phyloP scores from a whole-genome alignment of 2,113 vertebrate species.

The Bujurquina vittata region DNA sequence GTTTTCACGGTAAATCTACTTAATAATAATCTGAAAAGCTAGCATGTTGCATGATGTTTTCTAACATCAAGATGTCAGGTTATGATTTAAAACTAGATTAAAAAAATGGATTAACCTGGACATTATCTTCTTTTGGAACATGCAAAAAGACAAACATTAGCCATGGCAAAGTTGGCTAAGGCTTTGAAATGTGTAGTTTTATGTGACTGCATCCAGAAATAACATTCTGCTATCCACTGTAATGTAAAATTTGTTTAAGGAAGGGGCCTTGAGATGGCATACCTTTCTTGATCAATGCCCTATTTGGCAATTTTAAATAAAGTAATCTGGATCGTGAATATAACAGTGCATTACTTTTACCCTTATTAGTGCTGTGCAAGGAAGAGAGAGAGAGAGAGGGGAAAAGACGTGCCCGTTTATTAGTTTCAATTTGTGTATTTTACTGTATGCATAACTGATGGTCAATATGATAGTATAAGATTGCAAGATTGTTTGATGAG shows the following conservation, averaged over 20 bases:
- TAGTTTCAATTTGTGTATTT: neutral
- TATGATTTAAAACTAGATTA: neutral
- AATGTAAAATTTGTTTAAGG: neutral
- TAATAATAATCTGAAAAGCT: too few relatives aligned
- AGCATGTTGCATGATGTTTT: neutral
- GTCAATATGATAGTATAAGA: neutral
- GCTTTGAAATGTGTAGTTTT: neutral
- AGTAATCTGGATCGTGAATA: too few relatives aligned
- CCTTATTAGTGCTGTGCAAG: too few relatives aligned
- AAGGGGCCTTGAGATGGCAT: neutral
- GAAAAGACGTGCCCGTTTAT: neutral
- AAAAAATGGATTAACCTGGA: neutral
- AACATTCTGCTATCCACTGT: neutral
- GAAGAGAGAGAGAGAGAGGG: too few relatives aligned
- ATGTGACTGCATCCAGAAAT: neutral
- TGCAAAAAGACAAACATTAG: neutral
- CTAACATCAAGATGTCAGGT: neutral
- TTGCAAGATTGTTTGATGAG: neutral
- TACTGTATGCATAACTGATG: neutral
- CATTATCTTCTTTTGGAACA: neutral
- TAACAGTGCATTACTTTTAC: too few relatives aligned
- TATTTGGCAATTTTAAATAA: too few relatives aligned
- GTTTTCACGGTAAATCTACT: too few relatives aligned
- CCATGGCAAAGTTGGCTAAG: rapidly evolving
- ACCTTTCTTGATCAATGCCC: too few relatives aligned